Conservation (phyloP, 2,888 invertebrate species). For the Gortyna flavago region DNA sequence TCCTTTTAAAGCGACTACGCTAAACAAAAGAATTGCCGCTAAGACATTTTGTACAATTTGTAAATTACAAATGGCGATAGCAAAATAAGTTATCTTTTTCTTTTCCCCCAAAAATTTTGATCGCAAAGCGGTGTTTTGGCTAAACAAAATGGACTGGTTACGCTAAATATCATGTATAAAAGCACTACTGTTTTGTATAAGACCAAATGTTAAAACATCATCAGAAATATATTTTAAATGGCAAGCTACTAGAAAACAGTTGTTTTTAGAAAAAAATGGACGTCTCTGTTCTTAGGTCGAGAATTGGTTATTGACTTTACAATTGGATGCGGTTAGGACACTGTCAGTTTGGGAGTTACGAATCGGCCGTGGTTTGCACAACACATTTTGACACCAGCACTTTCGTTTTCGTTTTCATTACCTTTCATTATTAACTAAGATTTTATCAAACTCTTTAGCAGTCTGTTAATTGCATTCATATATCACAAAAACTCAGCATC, state of each 20-base stretch:
- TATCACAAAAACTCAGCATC: constrained; percentile 84
- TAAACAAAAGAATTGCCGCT: constrained; percentile 76
- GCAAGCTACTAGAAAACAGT: constrained; percentile 88
- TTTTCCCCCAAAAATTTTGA: constrained; percentile 77
- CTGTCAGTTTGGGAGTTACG: constrained; percentile 69
- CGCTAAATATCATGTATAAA: constrained; percentile 89
- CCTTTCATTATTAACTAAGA: constrained; percentile 76
- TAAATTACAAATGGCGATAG: constrained; percentile 83
- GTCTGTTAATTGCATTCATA: constrained; percentile 84
- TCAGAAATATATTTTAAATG: constrained; percentile 89
- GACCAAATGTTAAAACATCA: constrained; percentile 86
- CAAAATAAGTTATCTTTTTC: constrained; percentile 83
- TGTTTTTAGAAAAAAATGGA: constrained; percentile 89
- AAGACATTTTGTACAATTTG: constrained; percentile 76
- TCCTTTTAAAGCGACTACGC: constrained; percentile 81
- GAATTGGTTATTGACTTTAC: constrained; percentile 85
- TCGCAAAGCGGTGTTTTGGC: constrained; percentile 88
- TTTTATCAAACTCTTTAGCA: constrained; percentile 83
- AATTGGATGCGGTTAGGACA: constrained; percentile 85
- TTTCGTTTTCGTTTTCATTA: constrained; percentile 67
- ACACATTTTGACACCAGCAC: constrained; percentile 70
- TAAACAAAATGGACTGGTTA: constrained; percentile 90
- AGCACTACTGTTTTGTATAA: constrained; percentile 89
- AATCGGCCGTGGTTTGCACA: constrained; percentile 66
- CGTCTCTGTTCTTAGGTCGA: constrained; percentile 89